Evolutionary conservation across 2,888 invertebrate species (phyloP), one percentile per base, ranked within the genome.

Genomic region (Ophonus ardosiacus): DNA sequence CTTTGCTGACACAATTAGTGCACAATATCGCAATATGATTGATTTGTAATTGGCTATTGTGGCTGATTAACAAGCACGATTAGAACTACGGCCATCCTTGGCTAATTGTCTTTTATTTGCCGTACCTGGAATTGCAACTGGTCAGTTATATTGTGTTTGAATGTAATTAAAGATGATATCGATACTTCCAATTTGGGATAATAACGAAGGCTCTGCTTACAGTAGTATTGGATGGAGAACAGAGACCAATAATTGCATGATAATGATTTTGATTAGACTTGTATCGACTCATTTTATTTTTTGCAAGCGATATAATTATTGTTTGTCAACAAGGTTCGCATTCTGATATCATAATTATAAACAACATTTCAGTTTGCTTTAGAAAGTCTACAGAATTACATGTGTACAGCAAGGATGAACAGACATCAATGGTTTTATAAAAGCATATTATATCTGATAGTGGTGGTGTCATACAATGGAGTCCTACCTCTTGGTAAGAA

Each of bases 41-140:
- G 84, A 84, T 84, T 84, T 84, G 63, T 78, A 84, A 84, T 84
- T 84, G 84, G 78, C 63, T 84, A 84, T 84, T 84, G 84, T 84
- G 78, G 61, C 56, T 78, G 84, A 84, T 84, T 84, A 84, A 84
- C 65, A 40, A 43, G 43, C 40, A 6, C 78, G 84, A 84, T 84
- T 84, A 84, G 71, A 24, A 51, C 43, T 81, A 57, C 15, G 74
- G 43, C 68, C 68, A 74, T 74, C 76, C 63, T 38, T 21, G 15
- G 43, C 40, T 83, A 83, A 84, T 84, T 65, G 84, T 78, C 84
- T 84, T 84, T 84, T 84, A 84, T 84, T 78, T 84, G 84, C 68
- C 17, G 51, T 51, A 51, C 15, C 51, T 71, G 31, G 40, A 65
- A 83, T 59, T 83, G 74, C 83, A 83, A 40, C 18, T 24, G 31